These are phyloP conservation scores for Eriocheir sinensis DNA, from an alignment of 1,140 invertebrate genomes.

Conservation along the genomic window DNA sequence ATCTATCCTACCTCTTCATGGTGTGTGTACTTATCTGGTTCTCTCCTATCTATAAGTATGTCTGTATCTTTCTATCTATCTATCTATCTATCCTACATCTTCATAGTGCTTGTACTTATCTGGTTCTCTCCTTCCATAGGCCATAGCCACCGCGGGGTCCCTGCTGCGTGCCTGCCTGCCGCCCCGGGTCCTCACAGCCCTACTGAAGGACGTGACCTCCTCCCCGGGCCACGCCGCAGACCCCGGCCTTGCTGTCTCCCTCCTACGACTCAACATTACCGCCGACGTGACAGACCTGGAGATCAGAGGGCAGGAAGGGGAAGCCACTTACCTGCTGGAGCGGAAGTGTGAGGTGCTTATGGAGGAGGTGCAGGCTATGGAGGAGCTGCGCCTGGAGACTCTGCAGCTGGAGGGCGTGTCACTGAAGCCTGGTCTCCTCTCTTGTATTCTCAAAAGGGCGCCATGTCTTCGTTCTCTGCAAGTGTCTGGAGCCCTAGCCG, in stretches of 20 bases:
- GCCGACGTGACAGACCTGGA: not conserved
- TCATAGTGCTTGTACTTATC: not conserved
- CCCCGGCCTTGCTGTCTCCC: not conserved
- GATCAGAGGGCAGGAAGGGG: not conserved
- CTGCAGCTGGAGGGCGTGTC: not conserved
- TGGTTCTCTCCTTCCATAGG: not conserved
- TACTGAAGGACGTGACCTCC: not conserved
- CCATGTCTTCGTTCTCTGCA: not conserved
- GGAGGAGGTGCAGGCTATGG: not conserved
- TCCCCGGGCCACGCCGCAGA: not conserved
- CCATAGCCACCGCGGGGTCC: not conserved
- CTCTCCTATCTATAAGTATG: too few relatives aligned
- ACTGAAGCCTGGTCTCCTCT: slow-evolving; percentile 25
- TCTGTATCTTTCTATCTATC: too few relatives aligned
- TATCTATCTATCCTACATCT: too few relatives aligned
- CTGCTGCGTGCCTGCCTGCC: not conserved
- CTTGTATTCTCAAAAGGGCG: not conserved
- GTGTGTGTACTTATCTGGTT: not conserved
- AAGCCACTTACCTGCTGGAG: not conserved
- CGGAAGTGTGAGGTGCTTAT: not conserved
- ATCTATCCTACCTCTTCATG: not conserved
- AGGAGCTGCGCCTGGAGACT: slow-evolving; percentile 24
- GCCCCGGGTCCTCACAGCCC: not conserved
- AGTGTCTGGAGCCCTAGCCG: not conserved
- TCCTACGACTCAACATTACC: not conserved